Evolutionary conservation across 2,113 vertebrate genomes (phyloP), one percentile per base, ranked within the genome.

Genomic region (Tupaia tana): DNA sequence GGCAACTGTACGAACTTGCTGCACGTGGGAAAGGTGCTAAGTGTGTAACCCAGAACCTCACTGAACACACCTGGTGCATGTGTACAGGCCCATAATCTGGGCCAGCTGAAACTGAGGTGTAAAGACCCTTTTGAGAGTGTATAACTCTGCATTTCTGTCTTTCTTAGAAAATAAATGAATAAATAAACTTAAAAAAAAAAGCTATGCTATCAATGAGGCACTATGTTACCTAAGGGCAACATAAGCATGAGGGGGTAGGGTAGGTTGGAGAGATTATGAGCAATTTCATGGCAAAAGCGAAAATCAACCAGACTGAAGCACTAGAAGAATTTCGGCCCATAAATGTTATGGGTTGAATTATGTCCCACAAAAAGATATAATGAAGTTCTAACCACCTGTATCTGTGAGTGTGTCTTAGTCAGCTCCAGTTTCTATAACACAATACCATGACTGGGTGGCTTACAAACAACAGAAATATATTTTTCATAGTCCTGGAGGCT

Each of bases 221-320:
- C 27, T 34, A n/a, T 43, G 27, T 63, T 91, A 92, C 12, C 59
- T 84, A 3, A 16, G n/a, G 25, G 43, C 43, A 43, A 43, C 43
- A 5, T 43, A 43, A 43, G 43, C 43, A 43, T 5, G 5, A 43
- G 43, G 43, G 43, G 43, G 43, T 43, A 43, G 3, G 6, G 13
- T 0, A 9, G 74, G 18, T 83, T 8, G 27, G 19, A 64, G 52
- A 34, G 27, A 80, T 94, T 75, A 77, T 77, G 67, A 94, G 27
- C 14, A 73, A 85, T 52, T 81, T 82, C 16, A 27, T 69, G 64
- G 69, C 61, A 94, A 52, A 95, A 71, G 13, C 77, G 87, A 94
- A 93, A 89, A 78, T 74, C 27, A 81, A 83, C 25, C 10, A 91
- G 78, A 86, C 16, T 94, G 93, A 86, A 88, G 9, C n/a, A 91